Percentiles rank a stretch among this genome's conserved stretches.
These are phyloP conservation scores for Heterodera carotae DNA, from an alignment of 1,140 invertebrate genomes.

Conservation along the genomic window DNA sequence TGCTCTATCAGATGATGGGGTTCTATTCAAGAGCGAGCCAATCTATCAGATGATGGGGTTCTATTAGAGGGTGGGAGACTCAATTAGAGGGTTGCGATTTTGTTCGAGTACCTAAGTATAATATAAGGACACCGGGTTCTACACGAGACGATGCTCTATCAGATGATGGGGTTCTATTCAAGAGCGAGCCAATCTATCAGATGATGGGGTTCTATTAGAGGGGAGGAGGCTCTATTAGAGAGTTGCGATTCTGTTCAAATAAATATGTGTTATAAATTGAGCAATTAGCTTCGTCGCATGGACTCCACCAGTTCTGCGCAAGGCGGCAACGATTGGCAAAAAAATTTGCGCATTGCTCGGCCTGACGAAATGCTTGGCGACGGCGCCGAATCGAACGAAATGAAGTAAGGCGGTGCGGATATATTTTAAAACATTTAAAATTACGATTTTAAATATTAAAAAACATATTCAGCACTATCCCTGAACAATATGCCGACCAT, in stretches of 20 bases:
- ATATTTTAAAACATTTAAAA: too few relatives aligned
- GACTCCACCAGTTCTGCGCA: slow-evolving; percentile 38
- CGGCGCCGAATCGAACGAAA: not conserved
- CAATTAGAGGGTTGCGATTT: too few relatives aligned
- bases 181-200: not conserved
- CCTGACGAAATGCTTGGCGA: slow-evolving; percentile 15
- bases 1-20: too few relatives aligned
- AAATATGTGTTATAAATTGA: slow-evolving; percentile 1
- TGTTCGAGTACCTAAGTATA: not conserved
- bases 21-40: not conserved
- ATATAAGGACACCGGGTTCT: slow-evolving; percentile 40
- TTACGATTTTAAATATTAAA: too few relatives aligned
- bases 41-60: not conserved
- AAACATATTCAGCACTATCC: not conserved
- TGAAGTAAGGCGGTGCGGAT: not conserved
- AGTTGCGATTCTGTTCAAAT: too few relatives aligned
- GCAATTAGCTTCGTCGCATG: slow-evolving; percentile 40
- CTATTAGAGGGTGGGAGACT: too few relatives aligned
- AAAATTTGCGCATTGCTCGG: slow-evolving; percentile 41
- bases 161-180: slow-evolving; percentile 10
- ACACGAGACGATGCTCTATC: not conserved
- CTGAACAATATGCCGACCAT: not conserved
- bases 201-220: too few relatives aligned
- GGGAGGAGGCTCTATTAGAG: too few relatives aligned
- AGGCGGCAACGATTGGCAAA: slow-evolving; percentile 45